Evolutionary conservation across 2,888 invertebrate species (phyloP).

Genomic region (Bursaphelenchus okinawaensis): DNA sequence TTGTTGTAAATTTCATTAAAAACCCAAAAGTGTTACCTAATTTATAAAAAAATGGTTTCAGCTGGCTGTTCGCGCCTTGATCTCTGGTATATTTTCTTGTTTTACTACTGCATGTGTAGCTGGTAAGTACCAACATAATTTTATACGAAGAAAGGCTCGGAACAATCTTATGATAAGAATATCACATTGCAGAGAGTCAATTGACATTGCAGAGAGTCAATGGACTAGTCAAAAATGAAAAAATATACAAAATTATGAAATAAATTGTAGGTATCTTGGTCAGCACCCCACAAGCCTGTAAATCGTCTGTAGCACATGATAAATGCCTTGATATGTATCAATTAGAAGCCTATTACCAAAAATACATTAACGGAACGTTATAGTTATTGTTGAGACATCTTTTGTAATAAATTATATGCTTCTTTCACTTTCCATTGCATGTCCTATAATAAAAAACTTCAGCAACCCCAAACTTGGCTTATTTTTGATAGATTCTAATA

Average conservation of each 20-base stretch:
- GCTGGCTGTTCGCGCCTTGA: constrained; percentile 34
- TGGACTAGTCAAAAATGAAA: no score
- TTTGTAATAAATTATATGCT: constrained; percentile 31
- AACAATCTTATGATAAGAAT: background rate
- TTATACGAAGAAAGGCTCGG: background rate
- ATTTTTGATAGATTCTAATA: no score
- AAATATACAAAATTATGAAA: constrained; percentile 1
- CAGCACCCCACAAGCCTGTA: constrained; percentile 34
- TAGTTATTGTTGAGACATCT: constrained; percentile 21
- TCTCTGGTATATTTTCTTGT: constrained; percentile 40
- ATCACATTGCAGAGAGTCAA: no score
- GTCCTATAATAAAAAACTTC: constrained; percentile 20
- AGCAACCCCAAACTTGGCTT: constrained; percentile 4
- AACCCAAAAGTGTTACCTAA: no score
- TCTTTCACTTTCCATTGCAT: constrained; percentile 35
- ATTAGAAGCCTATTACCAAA: constrained; percentile 1
- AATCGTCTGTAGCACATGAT: constrained; percentile 5
- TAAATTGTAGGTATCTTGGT: constrained; percentile 28
- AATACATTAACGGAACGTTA: background rate
- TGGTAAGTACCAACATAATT: constrained; percentile 26
- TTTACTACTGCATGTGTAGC: constrained; percentile 47
- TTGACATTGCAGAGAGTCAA: no score
- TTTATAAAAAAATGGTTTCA: constrained; percentile 4
- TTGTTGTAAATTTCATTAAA: no score
- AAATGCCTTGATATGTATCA: constrained; percentile 20